Conservation (phyloP, 1,140 invertebrate species). For the Anoplolepis gracilipes region DNA sequence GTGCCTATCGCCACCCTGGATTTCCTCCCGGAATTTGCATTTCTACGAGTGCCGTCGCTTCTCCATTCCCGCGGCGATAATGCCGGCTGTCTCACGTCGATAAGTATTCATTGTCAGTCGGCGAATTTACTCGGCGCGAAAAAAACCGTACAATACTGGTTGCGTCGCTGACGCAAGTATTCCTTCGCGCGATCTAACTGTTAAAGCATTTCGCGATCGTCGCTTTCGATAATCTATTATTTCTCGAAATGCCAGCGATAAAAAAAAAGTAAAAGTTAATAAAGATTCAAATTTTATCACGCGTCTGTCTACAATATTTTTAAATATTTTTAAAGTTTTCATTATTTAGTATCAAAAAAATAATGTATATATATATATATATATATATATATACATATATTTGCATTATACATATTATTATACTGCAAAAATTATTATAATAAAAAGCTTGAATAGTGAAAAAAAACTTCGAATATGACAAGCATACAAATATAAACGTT, state of each 20-base stretch:
- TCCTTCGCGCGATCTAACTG: slow-evolving; percentile 11
- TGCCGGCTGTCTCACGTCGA: slow-evolving; percentile 12
- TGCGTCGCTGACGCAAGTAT: slow-evolving; percentile 37
- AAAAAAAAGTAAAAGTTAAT: not conserved
- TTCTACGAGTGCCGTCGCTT: slow-evolving; percentile 74
- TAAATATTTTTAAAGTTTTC: not conserved
- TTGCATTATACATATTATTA: not conserved
- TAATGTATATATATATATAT: too few relatives aligned
- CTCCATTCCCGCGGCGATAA: slow-evolving; percentile 65
- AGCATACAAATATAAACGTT: not conserved
- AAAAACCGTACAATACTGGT: slow-evolving; percentile 12
- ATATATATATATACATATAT: not conserved
- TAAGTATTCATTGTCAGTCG: not conserved
- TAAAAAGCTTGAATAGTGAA: not conserved
- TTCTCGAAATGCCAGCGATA: not conserved
- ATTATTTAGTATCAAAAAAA: not conserved
- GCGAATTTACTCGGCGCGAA: slow-evolving; percentile 22
- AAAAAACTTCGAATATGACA: too few relatives aligned
- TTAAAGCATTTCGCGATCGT: not conserved
- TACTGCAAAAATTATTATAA: not conserved
- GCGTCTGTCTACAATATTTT: not conserved
- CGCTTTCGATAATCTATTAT: not conserved
- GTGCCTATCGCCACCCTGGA: slow-evolving; percentile 55
- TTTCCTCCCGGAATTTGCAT: slow-evolving; percentile 76
- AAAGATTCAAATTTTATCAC: not conserved